Base-by-base conservation (phyloP, 2,888 invertebrate genomes). In the Ennomos erosarius region DNA sequence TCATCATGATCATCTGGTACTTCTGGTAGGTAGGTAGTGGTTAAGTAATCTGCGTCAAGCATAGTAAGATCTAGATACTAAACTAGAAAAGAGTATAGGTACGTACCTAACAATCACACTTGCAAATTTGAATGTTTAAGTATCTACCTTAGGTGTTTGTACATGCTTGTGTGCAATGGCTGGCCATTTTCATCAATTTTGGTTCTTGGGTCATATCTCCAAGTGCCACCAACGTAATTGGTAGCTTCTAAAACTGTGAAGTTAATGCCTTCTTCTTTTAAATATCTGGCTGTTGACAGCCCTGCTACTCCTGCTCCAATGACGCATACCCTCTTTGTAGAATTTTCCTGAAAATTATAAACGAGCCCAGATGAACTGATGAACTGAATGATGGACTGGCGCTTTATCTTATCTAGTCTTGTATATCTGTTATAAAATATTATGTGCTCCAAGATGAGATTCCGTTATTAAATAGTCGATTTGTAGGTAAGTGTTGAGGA, bases 141-240 rank as follows among this genome's bases (percentile, higher is more conserved):
- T 53, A 69, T 78, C 71, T 82, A 95, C 96, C 93, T 93, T 64
- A 96, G 87, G 76, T 93, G 90, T 74, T 93, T 93, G 72, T 96
- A 96, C 95, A 96, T 95, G 87, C 95, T 95, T 3, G 95, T 94
- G 73, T 94, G 94, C 10, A 95, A 77, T 0, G 93, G 94, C 9
- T 91, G 65, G 0, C 95, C 95, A 78, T 93, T 83, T 62, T 93
- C 88, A 72, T 95, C 94, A 0, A 59, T 76, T 0, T 93, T 94
- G 10, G 88, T 81, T 33, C 90, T 76, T 1, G 94, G 82, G 12
- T 91, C 91, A 64, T 87, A 92, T 39, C 91, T 70, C 92, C 92
- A 92, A 1, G 89, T 90, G 8, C 92, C 92, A 0, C 92, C 92
- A 1, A 91, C 69, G 62, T 89, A 86, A 61, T 65, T 69, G 0